Evolutionary conservation across 2,888 invertebrate species (phyloP).

Genomic region (Acleris sparsana): DNA sequence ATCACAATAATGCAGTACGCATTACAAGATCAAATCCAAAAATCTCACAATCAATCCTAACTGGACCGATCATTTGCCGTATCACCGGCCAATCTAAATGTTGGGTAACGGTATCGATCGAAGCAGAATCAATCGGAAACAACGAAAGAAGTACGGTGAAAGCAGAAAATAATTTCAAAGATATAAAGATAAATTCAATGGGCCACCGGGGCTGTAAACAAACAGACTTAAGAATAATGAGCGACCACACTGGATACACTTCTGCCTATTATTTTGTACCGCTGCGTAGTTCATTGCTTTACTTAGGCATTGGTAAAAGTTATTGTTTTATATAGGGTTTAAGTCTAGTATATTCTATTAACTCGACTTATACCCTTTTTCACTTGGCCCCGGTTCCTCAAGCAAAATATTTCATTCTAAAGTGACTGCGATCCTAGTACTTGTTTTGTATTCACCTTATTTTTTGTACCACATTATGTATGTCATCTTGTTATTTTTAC

Average conservation of each 20-base stretch:
- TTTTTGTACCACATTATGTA: too few species aligned
- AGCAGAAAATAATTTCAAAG: conserved; percentile 56
- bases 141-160: conserved; percentile 47
- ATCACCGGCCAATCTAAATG: conserved; percentile 62
- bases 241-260: conserved; percentile 49
- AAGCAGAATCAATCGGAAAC: conserved; percentile 61
- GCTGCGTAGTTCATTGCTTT: background rate
- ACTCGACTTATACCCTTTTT: too few species aligned
- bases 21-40: conserved; percentile 57
- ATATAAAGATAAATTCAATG: conserved; percentile 63
- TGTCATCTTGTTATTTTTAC: too few species aligned
- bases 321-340: too few species aligned
- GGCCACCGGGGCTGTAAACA: conserved; percentile 63
- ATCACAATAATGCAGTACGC: conserved; percentile 41
- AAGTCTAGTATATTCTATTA: too few species aligned
- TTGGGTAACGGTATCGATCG: conserved; percentile 55
- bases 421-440: too few species aligned
- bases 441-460: too few species aligned
- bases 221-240: conserved; percentile 60
- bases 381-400: too few species aligned
- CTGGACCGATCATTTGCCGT: conserved; percentile 63
- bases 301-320: too few species aligned
- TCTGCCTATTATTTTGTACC: conserved; percentile 2
- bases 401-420: too few species aligned
- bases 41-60: conserved; percentile 63